phyloP scores from a whole-genome alignment of 53 echinoderm and acorn worm genomes.

The Henricia sp. region DNA sequence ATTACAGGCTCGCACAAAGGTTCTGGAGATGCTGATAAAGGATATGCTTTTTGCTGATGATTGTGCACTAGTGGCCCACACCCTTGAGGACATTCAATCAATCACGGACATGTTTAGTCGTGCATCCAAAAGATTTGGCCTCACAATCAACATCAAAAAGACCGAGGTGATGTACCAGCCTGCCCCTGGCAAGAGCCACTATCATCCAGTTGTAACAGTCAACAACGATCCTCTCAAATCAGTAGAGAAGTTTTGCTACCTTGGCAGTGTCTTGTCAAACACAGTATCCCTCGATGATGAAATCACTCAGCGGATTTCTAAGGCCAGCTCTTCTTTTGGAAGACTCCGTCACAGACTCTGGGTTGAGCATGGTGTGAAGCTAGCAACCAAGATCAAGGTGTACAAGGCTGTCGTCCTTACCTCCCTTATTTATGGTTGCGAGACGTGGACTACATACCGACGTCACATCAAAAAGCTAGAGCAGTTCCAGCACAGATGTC shows the following conservation, averaged over 20 bases:
- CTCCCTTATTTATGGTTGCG: background rate
- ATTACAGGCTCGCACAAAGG: background rate
- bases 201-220: background rate
- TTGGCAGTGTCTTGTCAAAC: background rate
- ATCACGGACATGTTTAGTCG: background rate
- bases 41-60: background rate
- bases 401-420: conserved; percentile 29
- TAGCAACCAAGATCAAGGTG: background rate
- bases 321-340: conserved; percentile 21
- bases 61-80: conserved; percentile 1
- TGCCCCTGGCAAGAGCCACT: background rate
- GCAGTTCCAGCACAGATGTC: too few species aligned
- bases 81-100: background rate
- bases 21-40: background rate
- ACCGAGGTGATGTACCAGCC: background rate
- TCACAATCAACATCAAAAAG: conserved; percentile 9
- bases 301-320: background rate
- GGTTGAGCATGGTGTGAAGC: background rate
- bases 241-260: background rate
- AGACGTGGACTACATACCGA: conserved; percentile 21
- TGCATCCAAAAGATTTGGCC: background rate
- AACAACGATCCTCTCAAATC: conserved; percentile 6
- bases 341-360: background rate
- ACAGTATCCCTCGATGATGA: background rate
- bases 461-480: too few species aligned